phyloP scores from a whole-genome alignment of 2,113 vertebrate genomes.

The Mungos mungo region DNA sequence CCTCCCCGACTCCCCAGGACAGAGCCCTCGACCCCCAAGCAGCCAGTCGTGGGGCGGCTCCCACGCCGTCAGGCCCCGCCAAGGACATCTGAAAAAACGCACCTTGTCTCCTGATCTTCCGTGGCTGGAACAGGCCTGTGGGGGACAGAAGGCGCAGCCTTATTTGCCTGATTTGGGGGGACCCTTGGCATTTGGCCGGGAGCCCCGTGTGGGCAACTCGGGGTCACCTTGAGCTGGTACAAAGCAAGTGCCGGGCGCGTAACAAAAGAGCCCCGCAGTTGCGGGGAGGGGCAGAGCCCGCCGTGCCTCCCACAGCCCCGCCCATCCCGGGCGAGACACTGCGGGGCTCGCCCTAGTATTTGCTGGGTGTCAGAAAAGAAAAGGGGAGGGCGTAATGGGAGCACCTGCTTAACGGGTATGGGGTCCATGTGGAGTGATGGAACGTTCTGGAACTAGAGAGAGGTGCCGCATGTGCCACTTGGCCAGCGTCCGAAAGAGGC shows the following conservation, averaged over 20 bases:
- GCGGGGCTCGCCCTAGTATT: not conserved
- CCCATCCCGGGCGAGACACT: not conserved
- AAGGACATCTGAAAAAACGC: not conserved
- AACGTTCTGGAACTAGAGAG: not conserved
- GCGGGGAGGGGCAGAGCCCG: not conserved
- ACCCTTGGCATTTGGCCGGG: not conserved
- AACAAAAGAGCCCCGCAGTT: no score
- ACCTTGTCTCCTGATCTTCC: slow-evolving; percentile 86
- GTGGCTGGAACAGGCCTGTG: slow-evolving; percentile 70
- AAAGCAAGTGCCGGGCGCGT: no score
- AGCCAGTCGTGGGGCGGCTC: accelerated
- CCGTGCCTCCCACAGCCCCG: not conserved
- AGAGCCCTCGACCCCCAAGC: not conserved
- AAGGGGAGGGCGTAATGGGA: no score
- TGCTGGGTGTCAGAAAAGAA: not conserved
- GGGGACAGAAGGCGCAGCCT: not conserved
- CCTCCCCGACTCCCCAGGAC: not conserved
- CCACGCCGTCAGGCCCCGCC: not conserved
- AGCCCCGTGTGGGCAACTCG: no score
- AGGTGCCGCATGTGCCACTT: not conserved
- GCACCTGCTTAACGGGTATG: not conserved
- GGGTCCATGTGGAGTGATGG: not conserved
- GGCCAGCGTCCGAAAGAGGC: not conserved
- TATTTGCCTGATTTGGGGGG: no score
- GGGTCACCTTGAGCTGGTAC: no score